Percentiles rank a stretch among this genome's conserved stretches.
These are phyloP conservation scores for Zhuqinia jingwanae DNA, from an alignment of 2,888 invertebrate genomes.

Conservation along the genomic window DNA sequence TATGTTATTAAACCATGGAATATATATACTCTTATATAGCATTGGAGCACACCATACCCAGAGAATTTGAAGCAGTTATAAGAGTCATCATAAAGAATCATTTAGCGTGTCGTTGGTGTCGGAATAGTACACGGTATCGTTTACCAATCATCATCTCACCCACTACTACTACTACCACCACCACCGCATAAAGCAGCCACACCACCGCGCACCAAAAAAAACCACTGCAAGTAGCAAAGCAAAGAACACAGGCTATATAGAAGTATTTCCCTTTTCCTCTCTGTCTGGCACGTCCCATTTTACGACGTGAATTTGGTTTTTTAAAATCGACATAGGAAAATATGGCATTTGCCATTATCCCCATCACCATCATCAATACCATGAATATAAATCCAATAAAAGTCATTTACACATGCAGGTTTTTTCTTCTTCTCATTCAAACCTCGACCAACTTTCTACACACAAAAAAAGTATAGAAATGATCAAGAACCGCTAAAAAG, in stretches of 20 bases:
- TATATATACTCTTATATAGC: too few relatives aligned
- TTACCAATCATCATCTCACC: slow-evolving; percentile 47
- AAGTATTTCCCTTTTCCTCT: slow-evolving; percentile 51
- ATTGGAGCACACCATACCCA: slow-evolving; percentile 5
- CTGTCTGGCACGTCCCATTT: slow-evolving; percentile 60
- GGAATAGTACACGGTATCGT: neutral
- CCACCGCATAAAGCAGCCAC: too few relatives aligned
- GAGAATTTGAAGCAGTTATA: slow-evolving; percentile 26
- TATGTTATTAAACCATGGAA: neutral
- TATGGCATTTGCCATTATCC: slow-evolving; percentile 70
- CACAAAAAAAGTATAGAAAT: slow-evolving; percentile 29
- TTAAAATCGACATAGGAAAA: slow-evolving; percentile 65
- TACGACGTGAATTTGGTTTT: slow-evolving; percentile 66
- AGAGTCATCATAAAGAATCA: slow-evolving; percentile 70
- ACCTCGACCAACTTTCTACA: neutral
- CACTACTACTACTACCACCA: slow-evolving; percentile 8
- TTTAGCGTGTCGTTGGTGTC: slow-evolving; percentile 68
- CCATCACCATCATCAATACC: slow-evolving; percentile 53
- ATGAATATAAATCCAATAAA: slow-evolving; percentile 73
- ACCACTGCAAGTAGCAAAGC: neutral
- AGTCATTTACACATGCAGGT: slow-evolving; percentile 69
- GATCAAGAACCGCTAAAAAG: slow-evolving; percentile 50
- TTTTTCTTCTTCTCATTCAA: neutral
- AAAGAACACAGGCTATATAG: neutral
- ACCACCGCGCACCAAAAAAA: neutral